Base-by-base conservation (phyloP, 2,113 vertebrate genomes). In the Catharus bicknelli region DNA sequence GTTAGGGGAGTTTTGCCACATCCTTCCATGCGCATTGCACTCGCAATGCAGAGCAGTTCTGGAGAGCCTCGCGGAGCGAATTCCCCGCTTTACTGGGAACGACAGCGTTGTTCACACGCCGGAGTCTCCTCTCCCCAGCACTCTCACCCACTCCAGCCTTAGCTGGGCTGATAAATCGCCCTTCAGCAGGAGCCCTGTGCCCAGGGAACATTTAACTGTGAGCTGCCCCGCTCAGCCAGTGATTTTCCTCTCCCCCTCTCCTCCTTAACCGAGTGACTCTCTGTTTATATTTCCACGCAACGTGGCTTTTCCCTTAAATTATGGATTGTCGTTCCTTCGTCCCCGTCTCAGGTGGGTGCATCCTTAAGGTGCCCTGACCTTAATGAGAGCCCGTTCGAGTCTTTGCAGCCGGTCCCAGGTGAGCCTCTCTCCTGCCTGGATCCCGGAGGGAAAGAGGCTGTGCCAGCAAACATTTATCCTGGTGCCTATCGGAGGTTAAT, bases 1-100 rank as follows among this genome's bases (percentile, higher is more conserved):
- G n/a, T 94, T 69, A 75, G 72, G 70, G 86, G 84, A 92, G 73
- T 94, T 96, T 92, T 89, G 83, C 91, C 45, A 58, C 72, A 74
- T 91, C 92, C 83, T 94, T 94, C 48, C 95, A 91, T 96, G 94
- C 93, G 90, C 93, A 94, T 72, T 94, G 94, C 94, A 94, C 84
- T 95, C 61, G 40, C 83, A 93, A 89, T 96, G 90, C 96, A 95
- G 95, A 90, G 54, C 86, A 17, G 73, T 90, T 86, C 93, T 93
- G 80, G 88, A 55, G 90, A 97, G 95, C 93, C 91, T 95, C 82
- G 53, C 55, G 3, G 90, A 77, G 84, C 18, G 48, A 83, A 82
- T 73, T 73, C 67, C 75, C 7, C 62, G 53, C 50, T 75, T 38
- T 85, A 53, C 86, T 36, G 70, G 75, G 69, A 77, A 48, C 84